Conservation (phyloP, 2,113 vertebrate species). For the Pteropus alecto region DNA sequence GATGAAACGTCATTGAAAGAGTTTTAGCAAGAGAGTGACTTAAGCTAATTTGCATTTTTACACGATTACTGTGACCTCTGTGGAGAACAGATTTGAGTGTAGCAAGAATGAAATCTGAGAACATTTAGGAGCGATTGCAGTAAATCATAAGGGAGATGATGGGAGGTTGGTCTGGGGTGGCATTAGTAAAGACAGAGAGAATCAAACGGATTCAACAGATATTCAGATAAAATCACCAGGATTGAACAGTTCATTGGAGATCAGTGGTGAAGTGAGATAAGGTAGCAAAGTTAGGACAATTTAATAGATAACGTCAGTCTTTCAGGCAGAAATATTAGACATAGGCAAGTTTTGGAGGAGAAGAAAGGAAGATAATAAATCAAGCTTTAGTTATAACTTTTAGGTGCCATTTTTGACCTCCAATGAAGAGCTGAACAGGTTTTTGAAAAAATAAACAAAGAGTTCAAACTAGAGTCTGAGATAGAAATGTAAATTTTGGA, state of each 20-base stretch:
- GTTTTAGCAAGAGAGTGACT: neutral
- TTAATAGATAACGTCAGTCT: neutral
- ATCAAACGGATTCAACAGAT: neutral
- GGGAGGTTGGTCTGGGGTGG: neutral
- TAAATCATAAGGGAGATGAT: neutral
- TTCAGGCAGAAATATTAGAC: neutral
- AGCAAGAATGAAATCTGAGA: neutral
- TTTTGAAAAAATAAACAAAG: neutral
- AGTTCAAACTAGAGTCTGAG: neutral
- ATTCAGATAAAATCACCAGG: neutral
- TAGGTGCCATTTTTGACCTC: neutral
- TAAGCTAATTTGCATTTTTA: slow-evolving; percentile 11
- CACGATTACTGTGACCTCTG: neutral
- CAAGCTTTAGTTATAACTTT: neutral
- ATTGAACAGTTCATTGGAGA: neutral
- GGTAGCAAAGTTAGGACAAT: neutral
- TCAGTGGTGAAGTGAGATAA: neutral
- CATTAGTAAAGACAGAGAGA: neutral
- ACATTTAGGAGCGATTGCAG: neutral
- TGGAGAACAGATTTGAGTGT: neutral
- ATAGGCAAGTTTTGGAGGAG: neutral
- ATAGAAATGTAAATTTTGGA: neutral
- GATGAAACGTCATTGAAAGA: neutral
- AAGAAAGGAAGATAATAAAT: neutral
- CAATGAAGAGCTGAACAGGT: neutral